These are phyloP conservation scores for Rhagonycha lutea DNA, from an alignment of 2,888 invertebrate genomes.

Conservation along the genomic window DNA sequence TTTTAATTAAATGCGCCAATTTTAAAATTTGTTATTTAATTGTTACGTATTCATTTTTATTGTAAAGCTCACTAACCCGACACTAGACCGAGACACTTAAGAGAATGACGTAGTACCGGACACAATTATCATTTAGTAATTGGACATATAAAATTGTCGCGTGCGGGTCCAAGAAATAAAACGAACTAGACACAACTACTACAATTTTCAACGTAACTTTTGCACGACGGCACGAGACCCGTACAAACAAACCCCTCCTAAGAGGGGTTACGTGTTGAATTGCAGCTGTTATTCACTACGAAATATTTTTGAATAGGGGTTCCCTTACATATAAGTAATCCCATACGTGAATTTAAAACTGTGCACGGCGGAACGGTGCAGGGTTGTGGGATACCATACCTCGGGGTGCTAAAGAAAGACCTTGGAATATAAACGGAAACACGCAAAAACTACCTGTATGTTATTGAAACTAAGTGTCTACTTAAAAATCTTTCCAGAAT, in stretches of 20 bases:
- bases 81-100: slow-evolving; percentile 13
- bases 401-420: neutral
- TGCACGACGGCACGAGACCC: slow-evolving; percentile 55
- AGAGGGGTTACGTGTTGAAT: slow-evolving; percentile 53
- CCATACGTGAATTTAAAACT: slow-evolving; percentile 29
- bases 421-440: slow-evolving; percentile 8
- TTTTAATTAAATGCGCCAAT: slow-evolving; percentile 52
- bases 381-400: slow-evolving; percentile 13
- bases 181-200: slow-evolving; percentile 44
- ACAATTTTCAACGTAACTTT: slow-evolving; percentile 47
- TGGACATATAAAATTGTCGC: slow-evolving; percentile 45
- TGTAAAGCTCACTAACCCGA: slow-evolving; percentile 6
- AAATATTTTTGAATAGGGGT: slow-evolving; percentile 32
- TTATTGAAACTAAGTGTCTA: neutral
- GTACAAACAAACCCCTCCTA: slow-evolving; percentile 53
- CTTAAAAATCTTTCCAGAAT: neutral
- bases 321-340: slow-evolving; percentile 28
- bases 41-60: neutral
- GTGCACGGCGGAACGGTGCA: slow-evolving; percentile 9
- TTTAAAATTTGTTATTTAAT: neutral
- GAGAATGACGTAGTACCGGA: slow-evolving; percentile 38
- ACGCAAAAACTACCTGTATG: slow-evolving; percentile 2
- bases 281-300: slow-evolving; percentile 49
- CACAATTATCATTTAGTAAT: slow-evolving; percentile 38
- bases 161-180: slow-evolving; percentile 48